Percentiles rank a stretch among this genome's conserved stretches.
phyloP scores from a whole-genome alignment of 2,113 vertebrate species.

The Neogale vison region DNA sequence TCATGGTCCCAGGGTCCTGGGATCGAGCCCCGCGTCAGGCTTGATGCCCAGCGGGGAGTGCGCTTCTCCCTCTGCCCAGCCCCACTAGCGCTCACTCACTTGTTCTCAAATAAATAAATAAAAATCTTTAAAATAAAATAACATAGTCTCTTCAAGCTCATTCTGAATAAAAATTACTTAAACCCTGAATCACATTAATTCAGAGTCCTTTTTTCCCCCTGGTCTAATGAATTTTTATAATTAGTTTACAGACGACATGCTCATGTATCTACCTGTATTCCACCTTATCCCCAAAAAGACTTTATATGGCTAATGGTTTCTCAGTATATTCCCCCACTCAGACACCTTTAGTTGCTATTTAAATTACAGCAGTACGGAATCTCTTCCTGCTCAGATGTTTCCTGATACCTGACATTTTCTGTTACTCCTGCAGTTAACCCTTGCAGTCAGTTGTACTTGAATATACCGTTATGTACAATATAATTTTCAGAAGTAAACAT shows the following conservation, averaged over 20 bases:
- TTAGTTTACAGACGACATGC: neutral
- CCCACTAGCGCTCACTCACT: too few species aligned
- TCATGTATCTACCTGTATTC: neutral
- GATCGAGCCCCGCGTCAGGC: too few species aligned
- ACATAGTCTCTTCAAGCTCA: neutral
- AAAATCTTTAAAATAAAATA: neutral
- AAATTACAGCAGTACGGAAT: neutral
- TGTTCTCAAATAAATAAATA: too few species aligned
- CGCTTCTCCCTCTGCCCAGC: too few species aligned
- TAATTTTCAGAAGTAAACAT: neutral
- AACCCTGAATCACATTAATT: constrained; percentile 40
- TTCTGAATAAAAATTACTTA: constrained; percentile 35
- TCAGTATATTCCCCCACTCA: neutral
- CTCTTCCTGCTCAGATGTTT: neutral
- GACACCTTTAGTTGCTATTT: constrained; percentile 9
- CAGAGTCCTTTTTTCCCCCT: neutral
- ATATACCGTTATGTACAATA: neutral
- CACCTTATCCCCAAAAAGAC: constrained; percentile 19
- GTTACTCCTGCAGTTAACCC: neutral
- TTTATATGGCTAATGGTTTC: constrained; percentile 35
- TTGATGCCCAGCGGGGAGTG: too few species aligned
- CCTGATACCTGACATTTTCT: neutral
- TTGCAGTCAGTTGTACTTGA: neutral
- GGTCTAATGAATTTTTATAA: neutral
- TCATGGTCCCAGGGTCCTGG: too few species aligned